A percentile compares a stretch with the other conserved stretches of the same genome.
phyloP scores from a whole-genome alignment of 2,113 vertebrate genomes.

The Leptobrachium ailaonicum region DNA sequence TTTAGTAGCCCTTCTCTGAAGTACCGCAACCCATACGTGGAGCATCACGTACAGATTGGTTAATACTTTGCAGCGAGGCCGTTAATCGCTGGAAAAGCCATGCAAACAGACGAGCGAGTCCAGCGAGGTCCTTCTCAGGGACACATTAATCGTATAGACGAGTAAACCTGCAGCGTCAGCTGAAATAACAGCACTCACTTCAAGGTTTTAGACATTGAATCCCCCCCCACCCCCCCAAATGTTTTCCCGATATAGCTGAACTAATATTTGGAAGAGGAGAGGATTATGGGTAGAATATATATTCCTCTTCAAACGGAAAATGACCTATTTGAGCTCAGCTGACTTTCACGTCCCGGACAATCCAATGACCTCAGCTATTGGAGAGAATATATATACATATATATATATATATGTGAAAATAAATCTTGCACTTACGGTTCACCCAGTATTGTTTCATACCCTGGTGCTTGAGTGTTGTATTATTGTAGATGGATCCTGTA shows the following conservation, averaged over 20 bases:
- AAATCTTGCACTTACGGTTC: too few species aligned
- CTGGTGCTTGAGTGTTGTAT: too few species aligned
- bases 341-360: too few species aligned
- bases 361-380: too few species aligned
- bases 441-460: too few species aligned
- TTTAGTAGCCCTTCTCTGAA: too few species aligned
- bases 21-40: too few species aligned
- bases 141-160: constrained; percentile 1
- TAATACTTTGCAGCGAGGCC: too few species aligned
- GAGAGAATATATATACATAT: too few species aligned
- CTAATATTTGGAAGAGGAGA: not conserved
- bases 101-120: not conserved
- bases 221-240: not conserved
- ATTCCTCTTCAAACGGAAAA: not conserved
- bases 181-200: not conserved
- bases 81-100: not conserved
- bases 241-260: not conserved
- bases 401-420: too few species aligned
- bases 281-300: not conserved
- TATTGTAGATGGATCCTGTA: too few species aligned
- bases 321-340: not conserved
- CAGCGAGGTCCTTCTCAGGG: not conserved
- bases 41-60: too few species aligned
- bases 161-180: not conserved
- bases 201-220: not conserved